A percentile compares a stretch with the other conserved stretches of the same genome.
Evolutionary conservation across 2,888 invertebrate species (phyloP).

Genomic region (Aleiodes leptofemur): DNA sequence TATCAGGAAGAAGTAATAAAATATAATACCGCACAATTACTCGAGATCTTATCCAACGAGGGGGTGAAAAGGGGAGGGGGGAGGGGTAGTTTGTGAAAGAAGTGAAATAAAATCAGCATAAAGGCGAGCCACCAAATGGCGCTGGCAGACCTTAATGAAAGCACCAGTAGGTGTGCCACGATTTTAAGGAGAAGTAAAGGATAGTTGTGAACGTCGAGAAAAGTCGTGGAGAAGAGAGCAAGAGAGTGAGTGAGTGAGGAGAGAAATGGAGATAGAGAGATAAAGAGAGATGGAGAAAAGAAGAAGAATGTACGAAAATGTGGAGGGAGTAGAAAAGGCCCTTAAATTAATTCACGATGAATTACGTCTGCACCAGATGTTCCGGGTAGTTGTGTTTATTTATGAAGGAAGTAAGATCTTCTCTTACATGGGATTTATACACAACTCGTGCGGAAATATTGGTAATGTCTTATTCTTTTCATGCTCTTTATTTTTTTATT

Average conservation of each 20-base stretch:
- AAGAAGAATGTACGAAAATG: constrained; percentile 37
- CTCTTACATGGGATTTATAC: constrained; percentile 53
- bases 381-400: constrained; percentile 75
- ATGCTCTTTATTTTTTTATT: constrained; percentile 8
- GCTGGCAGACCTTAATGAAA: constrained; percentile 74
- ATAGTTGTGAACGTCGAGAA: constrained; percentile 30
- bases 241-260: constrained; percentile 34
- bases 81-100: constrained; percentile 70
- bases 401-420: constrained; percentile 74
- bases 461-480: constrained; percentile 21
- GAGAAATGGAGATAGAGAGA: constrained; percentile 28
- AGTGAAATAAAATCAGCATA: constrained; percentile 75
- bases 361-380: constrained; percentile 75
- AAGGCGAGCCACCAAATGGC: constrained; percentile 73
- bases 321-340: constrained; percentile 64
- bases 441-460: constrained; percentile 42
- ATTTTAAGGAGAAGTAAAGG: constrained; percentile 31
- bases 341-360: constrained; percentile 76
- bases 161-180: constrained; percentile 64
- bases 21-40: constrained; percentile 73
- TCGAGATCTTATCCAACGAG: constrained; percentile 62
- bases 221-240: constrained; percentile 4
- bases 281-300: constrained; percentile 24
- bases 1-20: constrained; percentile 65
- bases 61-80: too few relatives aligned